These are phyloP conservation scores for Collichthys lucidus DNA, from an alignment of 2,113 vertebrate genomes.

Conservation along the genomic window DNA sequence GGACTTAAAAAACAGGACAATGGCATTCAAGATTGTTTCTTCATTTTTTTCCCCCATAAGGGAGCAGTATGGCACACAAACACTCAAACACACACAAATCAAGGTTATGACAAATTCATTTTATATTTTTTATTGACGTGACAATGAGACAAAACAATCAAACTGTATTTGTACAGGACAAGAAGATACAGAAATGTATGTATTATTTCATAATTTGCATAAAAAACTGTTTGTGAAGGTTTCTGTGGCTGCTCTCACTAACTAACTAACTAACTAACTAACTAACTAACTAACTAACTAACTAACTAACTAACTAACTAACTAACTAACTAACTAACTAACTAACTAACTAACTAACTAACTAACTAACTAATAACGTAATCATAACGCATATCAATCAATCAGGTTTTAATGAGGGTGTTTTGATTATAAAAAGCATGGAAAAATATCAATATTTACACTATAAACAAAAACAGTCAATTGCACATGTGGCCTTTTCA, in stretches of 20 bases:
- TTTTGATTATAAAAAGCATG: conserved; percentile 56
- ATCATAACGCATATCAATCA: neutral
- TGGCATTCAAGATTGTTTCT: neutral
- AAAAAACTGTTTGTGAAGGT: conserved; percentile 57
- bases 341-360: neutral
- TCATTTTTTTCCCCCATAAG: neutral
- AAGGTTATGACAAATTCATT: neutral
- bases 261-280: neutral
- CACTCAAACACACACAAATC: neutral
- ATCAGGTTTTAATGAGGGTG: conserved; percentile 11
- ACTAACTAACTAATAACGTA: neutral
- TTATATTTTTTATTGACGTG: conserved; percentile 48
- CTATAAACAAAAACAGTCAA: conserved; percentile 78
- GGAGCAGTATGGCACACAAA: neutral
- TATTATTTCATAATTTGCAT: conserved; percentile 13
- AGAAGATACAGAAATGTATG: conserved; percentile 12
- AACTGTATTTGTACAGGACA: conserved; percentile 20
- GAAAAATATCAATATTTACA: conserved; percentile 82
- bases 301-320: neutral
- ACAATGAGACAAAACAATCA: conserved; percentile 19
- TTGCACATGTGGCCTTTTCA: conserved; percentile 73
- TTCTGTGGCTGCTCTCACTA: conserved; percentile 25
- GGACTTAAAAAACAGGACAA: no score
- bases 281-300: no score
- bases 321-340: conserved; percentile 5